Conservation (phyloP, 1,140 invertebrate species). For the Brachionus sp. region DNA sequence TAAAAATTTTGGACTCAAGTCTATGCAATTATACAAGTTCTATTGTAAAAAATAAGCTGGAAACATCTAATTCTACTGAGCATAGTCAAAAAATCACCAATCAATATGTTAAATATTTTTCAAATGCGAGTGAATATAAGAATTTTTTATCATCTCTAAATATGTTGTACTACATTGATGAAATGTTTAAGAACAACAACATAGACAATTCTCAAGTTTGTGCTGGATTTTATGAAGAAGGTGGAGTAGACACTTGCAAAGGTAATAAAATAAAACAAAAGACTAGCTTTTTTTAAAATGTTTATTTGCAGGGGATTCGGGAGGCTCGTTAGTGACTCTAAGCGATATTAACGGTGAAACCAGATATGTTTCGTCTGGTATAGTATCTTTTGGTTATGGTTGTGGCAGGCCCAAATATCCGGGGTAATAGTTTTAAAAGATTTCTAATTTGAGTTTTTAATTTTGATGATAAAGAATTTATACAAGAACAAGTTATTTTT, state of each 20-base stretch:
- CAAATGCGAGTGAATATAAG: neutral
- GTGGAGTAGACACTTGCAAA: neutral
- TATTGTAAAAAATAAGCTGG: neutral
- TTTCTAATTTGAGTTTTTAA: neutral
- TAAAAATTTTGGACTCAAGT: neutral
- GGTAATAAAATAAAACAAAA: too few relatives aligned
- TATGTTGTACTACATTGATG: neutral
- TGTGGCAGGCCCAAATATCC: conserved; percentile 16
- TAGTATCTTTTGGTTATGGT: conserved; percentile 37
- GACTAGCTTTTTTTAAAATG: neutral
- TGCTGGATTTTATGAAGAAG: neutral
- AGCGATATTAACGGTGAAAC: neutral
- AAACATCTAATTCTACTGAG: neutral
- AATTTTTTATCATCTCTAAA: neutral
- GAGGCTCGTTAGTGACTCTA: neutral
- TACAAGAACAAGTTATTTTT: conserved; percentile 29
- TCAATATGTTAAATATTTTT: neutral
- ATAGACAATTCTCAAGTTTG: conserved; percentile 5
- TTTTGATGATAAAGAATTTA: neutral
- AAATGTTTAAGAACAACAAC: neutral
- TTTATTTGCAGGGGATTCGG: neutral
- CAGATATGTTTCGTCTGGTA: neutral
- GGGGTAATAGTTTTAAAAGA: neutral
- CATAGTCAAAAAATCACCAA: neutral
- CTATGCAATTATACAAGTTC: conserved; percentile 6